A percentile compares a stretch with the other conserved stretches of the same genome.
Evolutionary conservation across 2,113 vertebrate species (phyloP).

Genomic region (Cephalophus harveyi): DNA sequence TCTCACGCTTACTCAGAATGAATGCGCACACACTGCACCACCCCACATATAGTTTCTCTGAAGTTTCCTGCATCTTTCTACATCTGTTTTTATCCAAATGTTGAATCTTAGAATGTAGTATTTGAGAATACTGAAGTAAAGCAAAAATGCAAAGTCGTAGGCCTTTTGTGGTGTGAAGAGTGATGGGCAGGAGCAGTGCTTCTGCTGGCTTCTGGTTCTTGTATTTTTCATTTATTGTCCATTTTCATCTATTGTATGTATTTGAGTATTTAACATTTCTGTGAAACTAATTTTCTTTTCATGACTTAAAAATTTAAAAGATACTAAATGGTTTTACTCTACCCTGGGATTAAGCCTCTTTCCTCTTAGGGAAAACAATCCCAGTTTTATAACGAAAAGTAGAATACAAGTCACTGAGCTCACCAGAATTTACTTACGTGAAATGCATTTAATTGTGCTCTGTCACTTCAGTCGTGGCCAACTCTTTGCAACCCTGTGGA

Average conservation of each 20-base stretch:
- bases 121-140: neutral
- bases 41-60: neutral
- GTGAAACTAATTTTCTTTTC: neutral
- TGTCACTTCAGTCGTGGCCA: neutral
- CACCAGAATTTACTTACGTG: neutral
- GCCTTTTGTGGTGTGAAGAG: neutral
- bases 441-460: neutral
- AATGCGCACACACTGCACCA: fast-evolving
- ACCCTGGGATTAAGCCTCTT: neutral
- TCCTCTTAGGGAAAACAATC: neutral
- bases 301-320: neutral
- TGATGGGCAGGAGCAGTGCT: neutral
- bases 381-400: neutral
- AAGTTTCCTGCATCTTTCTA: neutral
- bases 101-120: neutral
- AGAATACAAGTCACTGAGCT: neutral
- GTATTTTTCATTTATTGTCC: neutral
- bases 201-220: neutral
- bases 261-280: neutral
- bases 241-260: neutral
- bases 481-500: neutral
- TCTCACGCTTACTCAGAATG: neutral
- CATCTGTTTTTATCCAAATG: neutral
- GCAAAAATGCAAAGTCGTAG: neutral
- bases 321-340: neutral